phyloP scores from a whole-genome alignment of 2,113 vertebrate species.

The Perca flavescens region DNA sequence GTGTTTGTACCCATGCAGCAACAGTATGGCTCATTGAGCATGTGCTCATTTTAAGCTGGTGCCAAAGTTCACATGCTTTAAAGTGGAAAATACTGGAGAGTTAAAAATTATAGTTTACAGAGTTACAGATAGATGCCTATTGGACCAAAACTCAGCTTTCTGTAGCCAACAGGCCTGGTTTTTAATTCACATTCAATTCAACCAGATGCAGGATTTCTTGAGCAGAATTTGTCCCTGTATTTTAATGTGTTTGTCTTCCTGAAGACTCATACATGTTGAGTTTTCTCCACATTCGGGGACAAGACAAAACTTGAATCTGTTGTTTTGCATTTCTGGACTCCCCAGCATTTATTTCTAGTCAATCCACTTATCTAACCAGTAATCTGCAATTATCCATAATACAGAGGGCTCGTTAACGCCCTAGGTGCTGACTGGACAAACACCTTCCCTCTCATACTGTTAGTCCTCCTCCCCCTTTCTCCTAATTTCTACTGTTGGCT shows the following conservation, averaged over 20 bases:
- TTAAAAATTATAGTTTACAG: constrained; percentile 43
- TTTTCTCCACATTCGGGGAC: not conserved
- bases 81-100: constrained; percentile 58
- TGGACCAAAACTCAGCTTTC: constrained; percentile 40
- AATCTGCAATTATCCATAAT: constrained; percentile 71
- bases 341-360: constrained; percentile 35
- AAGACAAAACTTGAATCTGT: constrained; percentile 38
- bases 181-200: constrained; percentile 37
- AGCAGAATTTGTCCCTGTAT: constrained; percentile 36
- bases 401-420: constrained; percentile 54
- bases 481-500: constrained; percentile 55
- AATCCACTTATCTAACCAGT: constrained; percentile 72
- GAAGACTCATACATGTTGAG: not conserved
- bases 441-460: constrained; percentile 44
- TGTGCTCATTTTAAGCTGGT: constrained; percentile 65
- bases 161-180: constrained; percentile 43
- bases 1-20: constrained; percentile 58
- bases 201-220: constrained; percentile 11
- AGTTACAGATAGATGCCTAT: constrained; percentile 38
- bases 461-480: constrained; percentile 50
- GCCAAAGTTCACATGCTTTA: constrained; percentile 76
- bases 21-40: constrained; percentile 76
- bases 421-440: constrained; percentile 61
- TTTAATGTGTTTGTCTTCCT: constrained; percentile 26
- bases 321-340: constrained; percentile 50